These are phyloP conservation scores for Drosophila ustulata DNA, from an alignment of 2,888 invertebrate species.

Conservation along the genomic window DNA sequence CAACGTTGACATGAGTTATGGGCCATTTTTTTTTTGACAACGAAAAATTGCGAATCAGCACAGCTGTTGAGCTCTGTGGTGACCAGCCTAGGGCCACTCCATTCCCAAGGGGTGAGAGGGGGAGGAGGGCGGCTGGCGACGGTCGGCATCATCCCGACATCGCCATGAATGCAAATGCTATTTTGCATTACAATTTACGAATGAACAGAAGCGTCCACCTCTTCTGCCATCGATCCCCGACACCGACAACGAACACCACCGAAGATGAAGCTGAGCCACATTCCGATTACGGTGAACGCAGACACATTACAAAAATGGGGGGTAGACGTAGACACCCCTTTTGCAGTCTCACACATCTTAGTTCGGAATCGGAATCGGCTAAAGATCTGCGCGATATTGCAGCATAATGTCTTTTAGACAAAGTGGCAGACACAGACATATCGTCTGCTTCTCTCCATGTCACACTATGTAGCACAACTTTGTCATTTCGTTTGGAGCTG, in stretches of 20 bases:
- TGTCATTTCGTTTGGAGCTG: neutral
- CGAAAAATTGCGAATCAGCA: slow-evolving; percentile 70
- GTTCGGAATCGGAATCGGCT: slow-evolving; percentile 34
- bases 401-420: slow-evolving; percentile 57
- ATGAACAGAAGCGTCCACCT: slow-evolving; percentile 40
- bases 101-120: neutral
- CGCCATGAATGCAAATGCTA: slow-evolving; percentile 71
- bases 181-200: slow-evolving; percentile 69
- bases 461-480: neutral
- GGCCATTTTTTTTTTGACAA: slow-evolving; percentile 60
- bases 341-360: slow-evolving; percentile 5
- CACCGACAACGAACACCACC: slow-evolving; percentile 13
- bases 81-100: slow-evolving; percentile 2
- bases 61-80: slow-evolving; percentile 64
- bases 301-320: slow-evolving; percentile 28
- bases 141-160: slow-evolving; percentile 34
- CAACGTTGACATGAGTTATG: slow-evolving; percentile 74
- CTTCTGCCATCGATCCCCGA: neutral
- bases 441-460: neutral
- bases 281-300: slow-evolving; percentile 56
- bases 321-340: slow-evolving; percentile 46
- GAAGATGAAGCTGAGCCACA: slow-evolving; percentile 57
- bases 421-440: slow-evolving; percentile 53
- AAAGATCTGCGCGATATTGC: slow-evolving; percentile 40
- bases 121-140: neutral